Base-by-base conservation (phyloP, 2,797 vertebrate species). In the Phaenicophaeus curvirostris region DNA sequence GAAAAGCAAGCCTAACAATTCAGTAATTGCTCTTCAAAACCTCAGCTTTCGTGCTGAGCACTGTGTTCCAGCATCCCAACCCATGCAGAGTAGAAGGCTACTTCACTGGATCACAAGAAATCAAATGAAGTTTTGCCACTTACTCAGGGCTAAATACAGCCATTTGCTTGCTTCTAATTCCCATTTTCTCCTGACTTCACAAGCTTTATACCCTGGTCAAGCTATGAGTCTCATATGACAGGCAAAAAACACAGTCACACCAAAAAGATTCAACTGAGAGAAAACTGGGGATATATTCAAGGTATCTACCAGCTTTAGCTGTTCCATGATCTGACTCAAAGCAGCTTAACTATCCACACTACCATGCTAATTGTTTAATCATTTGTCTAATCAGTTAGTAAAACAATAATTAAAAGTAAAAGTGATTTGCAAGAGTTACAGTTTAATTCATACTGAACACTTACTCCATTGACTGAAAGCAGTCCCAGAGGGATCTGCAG, bases 351-450 rank as follows among this genome's bases (percentile, higher is more conserved):
- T 84, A 86, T 44, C 54, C 35, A 42, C 6, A 66, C 62, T 78
- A 58, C 71, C 31, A 50, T 3, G 8, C 13, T 42, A 46, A 44
- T 93, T 68, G 31, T 48, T 71, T 82, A 80, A 89, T 51, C 41
- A 48, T 71, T 67, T 73, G 54, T 55, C 58, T 81, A 59, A 59
- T 89, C 73, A 62, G 69, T 78, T 35, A 92, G 76, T 54, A 81
- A 93, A 95, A 91, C 27, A 83, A 28, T 90, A 88, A 95, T 85
- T 65, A 89, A 92, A 87, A 81, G 51, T 23, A 79, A 89, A 89
- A 80, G 44, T 35, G 13, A 91, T 72, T 72, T 78, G 25, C 48
- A 84, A 68, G 55, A 95, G 39, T 85, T 84, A 42, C 8, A 17
- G 59, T 58, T 90, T 94, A 91, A 78, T 79, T 83, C 81, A 69